phyloP scores from a whole-genome alignment of 2,888 invertebrate genomes.

The Ectemnius cavifrons region DNA sequence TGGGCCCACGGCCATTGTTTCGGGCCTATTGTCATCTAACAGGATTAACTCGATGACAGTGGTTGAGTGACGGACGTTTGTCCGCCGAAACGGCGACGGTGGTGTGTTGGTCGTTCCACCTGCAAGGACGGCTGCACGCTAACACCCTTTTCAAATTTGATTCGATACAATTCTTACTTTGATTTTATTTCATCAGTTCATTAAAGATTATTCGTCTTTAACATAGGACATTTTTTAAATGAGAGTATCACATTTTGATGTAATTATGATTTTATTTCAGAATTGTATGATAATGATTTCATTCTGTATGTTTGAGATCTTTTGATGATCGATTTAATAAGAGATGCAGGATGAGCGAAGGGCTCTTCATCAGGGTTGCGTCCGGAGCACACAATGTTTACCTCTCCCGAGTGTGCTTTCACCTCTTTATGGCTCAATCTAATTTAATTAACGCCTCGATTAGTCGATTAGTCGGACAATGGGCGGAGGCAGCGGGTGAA shows the following conservation, averaged over 20 bases:
- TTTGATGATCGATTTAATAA: not conserved
- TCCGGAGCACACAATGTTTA: conserved; percentile 2
- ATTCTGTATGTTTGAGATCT: too few species aligned
- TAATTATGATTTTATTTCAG: too few species aligned
- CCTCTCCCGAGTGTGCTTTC: not conserved
- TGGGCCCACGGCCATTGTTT: conserved; percentile 57
- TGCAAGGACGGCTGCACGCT: conserved; percentile 16
- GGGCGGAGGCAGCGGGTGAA: not conserved
- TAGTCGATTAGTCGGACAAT: not conserved
- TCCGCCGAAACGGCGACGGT: too few species aligned
- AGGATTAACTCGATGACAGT: conserved; percentile 48
- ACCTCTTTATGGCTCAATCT: conserved; percentile 3
- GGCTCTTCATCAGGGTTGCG: not conserved
- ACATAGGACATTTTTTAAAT: too few species aligned
- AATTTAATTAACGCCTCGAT: not conserved
- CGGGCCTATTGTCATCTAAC: conserved; percentile 51
- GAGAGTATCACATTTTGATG: too few species aligned
- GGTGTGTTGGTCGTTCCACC: too few species aligned
- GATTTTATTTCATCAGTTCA: not conserved
- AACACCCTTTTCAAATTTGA: conserved; percentile 20
- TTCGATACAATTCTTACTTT: conserved; percentile 11
- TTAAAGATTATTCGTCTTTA: too few species aligned
- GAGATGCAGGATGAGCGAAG: not conserved
- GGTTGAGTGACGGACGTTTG: not conserved
- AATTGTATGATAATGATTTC: too few species aligned